phyloP scores from a whole-genome alignment of 2,888 invertebrate genomes.

The Scaptomyza cyrtandrae region DNA sequence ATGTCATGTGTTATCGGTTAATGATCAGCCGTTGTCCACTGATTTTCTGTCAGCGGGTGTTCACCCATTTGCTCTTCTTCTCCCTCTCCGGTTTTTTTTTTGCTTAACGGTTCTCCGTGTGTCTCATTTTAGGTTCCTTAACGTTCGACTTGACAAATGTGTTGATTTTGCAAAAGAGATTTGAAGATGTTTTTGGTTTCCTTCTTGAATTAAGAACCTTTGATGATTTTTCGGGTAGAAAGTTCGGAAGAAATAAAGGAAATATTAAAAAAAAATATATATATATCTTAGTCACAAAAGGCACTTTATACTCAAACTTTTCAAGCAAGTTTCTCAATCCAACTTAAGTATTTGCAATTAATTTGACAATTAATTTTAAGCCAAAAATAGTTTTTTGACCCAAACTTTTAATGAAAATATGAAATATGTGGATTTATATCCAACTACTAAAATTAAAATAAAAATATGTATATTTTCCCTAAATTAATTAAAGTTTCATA shows the following conservation, averaged over 20 bases:
- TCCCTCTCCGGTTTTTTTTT: constrained; percentile 6
- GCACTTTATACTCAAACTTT: too few species aligned
- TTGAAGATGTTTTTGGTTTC: constrained; percentile 4
- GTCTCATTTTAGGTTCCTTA: constrained; percentile 3
- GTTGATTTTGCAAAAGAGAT: constrained; percentile 61
- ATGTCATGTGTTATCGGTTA: constrained; percentile 83
- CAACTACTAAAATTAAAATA: too few species aligned
- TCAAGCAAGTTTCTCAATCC: too few species aligned
- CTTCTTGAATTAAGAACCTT: neutral
- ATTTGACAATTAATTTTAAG: too few species aligned
- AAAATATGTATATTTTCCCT: too few species aligned
- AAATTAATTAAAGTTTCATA: too few species aligned
- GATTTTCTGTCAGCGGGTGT: constrained; percentile 79
- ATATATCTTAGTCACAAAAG: too few species aligned
- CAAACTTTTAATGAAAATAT: too few species aligned
- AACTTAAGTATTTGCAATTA: too few species aligned
- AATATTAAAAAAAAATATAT: too few species aligned
- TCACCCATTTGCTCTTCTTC: constrained; percentile 41
- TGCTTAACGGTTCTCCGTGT: constrained; percentile 7
- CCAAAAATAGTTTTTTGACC: too few species aligned
- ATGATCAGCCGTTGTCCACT: constrained; percentile 79
- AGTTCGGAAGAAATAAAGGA: neutral
- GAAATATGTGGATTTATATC: too few species aligned
- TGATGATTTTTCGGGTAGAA: neutral
- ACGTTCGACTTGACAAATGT: constrained; percentile 68